Conservation (phyloP, 2,113 vertebrate genomes). For the Danionella cerebrum region DNA sequence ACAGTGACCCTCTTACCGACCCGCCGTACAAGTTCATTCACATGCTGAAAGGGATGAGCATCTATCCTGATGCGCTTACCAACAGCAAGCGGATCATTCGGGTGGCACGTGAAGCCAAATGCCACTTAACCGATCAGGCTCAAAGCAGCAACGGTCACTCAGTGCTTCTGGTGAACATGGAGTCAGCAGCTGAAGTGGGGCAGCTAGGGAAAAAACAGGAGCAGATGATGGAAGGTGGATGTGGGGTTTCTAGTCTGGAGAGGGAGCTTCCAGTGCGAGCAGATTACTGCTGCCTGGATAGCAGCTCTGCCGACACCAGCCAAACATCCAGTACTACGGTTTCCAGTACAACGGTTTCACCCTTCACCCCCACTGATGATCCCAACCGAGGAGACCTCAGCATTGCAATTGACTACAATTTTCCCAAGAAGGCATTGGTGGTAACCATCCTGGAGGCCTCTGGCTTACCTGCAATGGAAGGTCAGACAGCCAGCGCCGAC, state of each 20-base stretch:
- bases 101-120: slow-evolving; percentile 43
- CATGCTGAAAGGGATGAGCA: slow-evolving; percentile 97
- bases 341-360: slow-evolving; percentile 72
- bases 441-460: slow-evolving; percentile 89
- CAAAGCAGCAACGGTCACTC: slow-evolving; percentile 22
- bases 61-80: slow-evolving; percentile 90
- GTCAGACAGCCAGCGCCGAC: slow-evolving; percentile 80
- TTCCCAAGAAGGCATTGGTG: slow-evolving; percentile 93
- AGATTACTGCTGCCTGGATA: slow-evolving; percentile 77
- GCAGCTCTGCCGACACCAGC: slow-evolving; percentile 71
- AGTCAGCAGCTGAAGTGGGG: slow-evolving; percentile 59
- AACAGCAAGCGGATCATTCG: slow-evolving; percentile 83
- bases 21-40: slow-evolving; percentile 95
- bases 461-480: slow-evolving; percentile 83
- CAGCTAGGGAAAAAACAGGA: slow-evolving; percentile 56
- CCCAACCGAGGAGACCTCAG: slow-evolving; percentile 74
- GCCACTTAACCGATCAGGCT: slow-evolving; percentile 14
- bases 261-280: slow-evolving; percentile 73
- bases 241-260: slow-evolving; percentile 47
- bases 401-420: slow-evolving; percentile 94
- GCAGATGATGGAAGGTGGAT: slow-evolving; percentile 48
- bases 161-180: slow-evolving; percentile 64
- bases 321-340: slow-evolving; percentile 62
- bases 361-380: slow-evolving; percentile 71
- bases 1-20: slow-evolving; percentile 58